Evolutionary conservation across 2,888 invertebrate species (phyloP).

Genomic region (Spodoptera picta): DNA sequence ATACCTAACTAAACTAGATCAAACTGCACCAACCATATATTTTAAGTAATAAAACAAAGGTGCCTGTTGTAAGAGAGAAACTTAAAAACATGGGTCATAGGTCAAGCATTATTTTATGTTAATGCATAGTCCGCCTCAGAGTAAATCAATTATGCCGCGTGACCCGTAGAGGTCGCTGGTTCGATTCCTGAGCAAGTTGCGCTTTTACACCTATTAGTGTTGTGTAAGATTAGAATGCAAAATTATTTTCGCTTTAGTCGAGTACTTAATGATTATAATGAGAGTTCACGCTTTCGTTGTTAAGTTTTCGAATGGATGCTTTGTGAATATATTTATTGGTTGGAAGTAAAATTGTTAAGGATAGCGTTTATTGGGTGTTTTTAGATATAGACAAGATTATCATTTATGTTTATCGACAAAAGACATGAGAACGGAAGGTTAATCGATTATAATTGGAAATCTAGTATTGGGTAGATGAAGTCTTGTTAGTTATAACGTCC

Average conservation of each 20-base stretch:
- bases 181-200: slow-evolving; percentile 70
- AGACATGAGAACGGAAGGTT: too few relatives aligned
- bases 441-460: too few relatives aligned
- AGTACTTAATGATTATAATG: slow-evolving; percentile 42
- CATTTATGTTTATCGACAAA: too few relatives aligned
- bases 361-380: too few relatives aligned
- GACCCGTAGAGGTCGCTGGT: slow-evolving; percentile 80
- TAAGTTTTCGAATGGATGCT: slow-evolving; percentile 31
- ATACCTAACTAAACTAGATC: slow-evolving; percentile 6
- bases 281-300: slow-evolving; percentile 38
- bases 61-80: slow-evolving; percentile 72
- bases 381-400: too few relatives aligned
- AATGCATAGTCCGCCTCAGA: slow-evolving; percentile 81
- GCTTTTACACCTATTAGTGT: slow-evolving; percentile 77
- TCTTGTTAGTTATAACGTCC: too few relatives aligned
- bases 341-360: not conserved
- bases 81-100: slow-evolving; percentile 83
- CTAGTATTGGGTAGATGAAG: too few relatives aligned
- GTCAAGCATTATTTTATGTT: slow-evolving; percentile 88
- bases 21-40: slow-evolving; percentile 10
- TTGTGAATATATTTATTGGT: slow-evolving; percentile 27
- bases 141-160: slow-evolving; percentile 87
- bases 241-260: slow-evolving; percentile 50
- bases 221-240: slow-evolving; percentile 67
- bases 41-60: slow-evolving; percentile 58